phyloP scores from a whole-genome alignment of 1,140 invertebrate genomes.

The Danaus melanippus region DNA sequence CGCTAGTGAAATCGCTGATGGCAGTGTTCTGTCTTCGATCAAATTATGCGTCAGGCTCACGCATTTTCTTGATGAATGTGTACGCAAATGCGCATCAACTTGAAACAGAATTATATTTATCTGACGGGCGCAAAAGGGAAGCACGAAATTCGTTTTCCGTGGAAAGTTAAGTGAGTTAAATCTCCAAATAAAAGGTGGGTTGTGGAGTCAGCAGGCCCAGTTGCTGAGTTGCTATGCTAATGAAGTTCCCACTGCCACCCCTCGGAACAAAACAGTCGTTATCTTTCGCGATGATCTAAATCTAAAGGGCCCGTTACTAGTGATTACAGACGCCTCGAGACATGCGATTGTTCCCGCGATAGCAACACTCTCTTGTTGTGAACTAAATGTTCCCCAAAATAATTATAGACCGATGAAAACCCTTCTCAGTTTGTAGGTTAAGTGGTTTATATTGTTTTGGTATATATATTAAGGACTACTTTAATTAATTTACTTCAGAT shows the following conservation, averaged over 20 bases:
- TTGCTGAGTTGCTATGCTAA: slow-evolving; percentile 53
- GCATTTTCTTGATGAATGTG: slow-evolving; percentile 44
- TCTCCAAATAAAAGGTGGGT: slow-evolving; percentile 64
- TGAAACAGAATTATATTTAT: slow-evolving; percentile 38
- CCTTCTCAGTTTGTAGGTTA: no score
- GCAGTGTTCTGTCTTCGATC: slow-evolving; percentile 51
- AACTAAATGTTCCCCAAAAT: slow-evolving; percentile 27
- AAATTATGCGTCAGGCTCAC: slow-evolving; percentile 51
- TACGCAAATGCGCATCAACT: slow-evolving; percentile 34
- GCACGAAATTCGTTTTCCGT: slow-evolving; percentile 49
- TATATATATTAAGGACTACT: no score
- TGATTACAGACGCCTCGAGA: slow-evolving; percentile 53
- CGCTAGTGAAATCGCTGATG: slow-evolving; percentile 39
- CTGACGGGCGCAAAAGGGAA: slow-evolving; percentile 32
- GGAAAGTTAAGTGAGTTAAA: slow-evolving; percentile 64
- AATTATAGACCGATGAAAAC: neutral
- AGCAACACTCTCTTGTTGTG: slow-evolving; percentile 29
- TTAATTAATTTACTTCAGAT: no score
- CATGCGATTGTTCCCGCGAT: slow-evolving; percentile 43
- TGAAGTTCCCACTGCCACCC: slow-evolving; percentile 35
- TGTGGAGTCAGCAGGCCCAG: slow-evolving; percentile 44
- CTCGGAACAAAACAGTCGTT: slow-evolving; percentile 43
- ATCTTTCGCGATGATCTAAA: slow-evolving; percentile 53
- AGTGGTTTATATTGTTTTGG: no score
- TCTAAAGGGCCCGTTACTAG: slow-evolving; percentile 37